These are phyloP conservation scores for Philereme vetulata DNA, from an alignment of 2,888 invertebrate genomes.

Conservation along the genomic window DNA sequence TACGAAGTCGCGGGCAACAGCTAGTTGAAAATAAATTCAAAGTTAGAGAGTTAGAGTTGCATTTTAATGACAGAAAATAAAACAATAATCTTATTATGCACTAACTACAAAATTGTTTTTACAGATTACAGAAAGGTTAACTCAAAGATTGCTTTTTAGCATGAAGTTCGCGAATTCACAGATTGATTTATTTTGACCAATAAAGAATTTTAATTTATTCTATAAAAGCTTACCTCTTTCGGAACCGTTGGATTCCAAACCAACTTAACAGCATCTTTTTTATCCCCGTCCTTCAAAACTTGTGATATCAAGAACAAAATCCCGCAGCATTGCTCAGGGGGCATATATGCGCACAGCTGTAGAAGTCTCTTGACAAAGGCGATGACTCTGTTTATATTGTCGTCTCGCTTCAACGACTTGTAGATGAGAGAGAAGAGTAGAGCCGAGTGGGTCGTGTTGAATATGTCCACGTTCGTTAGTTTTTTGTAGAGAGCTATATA, in stretches of 20 bases:
- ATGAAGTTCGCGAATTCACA: no score
- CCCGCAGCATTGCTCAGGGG: constrained; percentile 92
- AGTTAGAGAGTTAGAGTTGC: no score
- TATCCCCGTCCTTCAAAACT: constrained; percentile 65
- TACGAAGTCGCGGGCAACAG: no score
- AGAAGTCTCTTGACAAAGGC: constrained; percentile 90
- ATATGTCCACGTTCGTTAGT: constrained; percentile 88
- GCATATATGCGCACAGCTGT: constrained; percentile 87
- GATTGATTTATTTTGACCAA: no score
- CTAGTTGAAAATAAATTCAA: no score
- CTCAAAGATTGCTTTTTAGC: no score
- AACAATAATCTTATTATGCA: no score
- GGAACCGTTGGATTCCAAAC: constrained; percentile 61
- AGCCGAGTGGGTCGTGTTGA: constrained; percentile 88
- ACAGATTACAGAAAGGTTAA: no score
- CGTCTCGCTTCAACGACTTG: constrained; percentile 92
- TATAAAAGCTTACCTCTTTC: constrained; percentile 54
- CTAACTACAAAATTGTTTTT: no score
- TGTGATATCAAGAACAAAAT: constrained; percentile 92
- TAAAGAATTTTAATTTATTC: no score
- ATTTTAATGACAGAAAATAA: no score
- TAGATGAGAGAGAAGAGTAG: constrained; percentile 94
- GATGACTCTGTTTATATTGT: constrained; percentile 86
- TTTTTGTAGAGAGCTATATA: constrained; percentile 96
- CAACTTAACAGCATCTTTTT: constrained; percentile 63